phyloP scores from a whole-genome alignment of 2,113 vertebrate genomes.

The Seriola aureovittata region DNA sequence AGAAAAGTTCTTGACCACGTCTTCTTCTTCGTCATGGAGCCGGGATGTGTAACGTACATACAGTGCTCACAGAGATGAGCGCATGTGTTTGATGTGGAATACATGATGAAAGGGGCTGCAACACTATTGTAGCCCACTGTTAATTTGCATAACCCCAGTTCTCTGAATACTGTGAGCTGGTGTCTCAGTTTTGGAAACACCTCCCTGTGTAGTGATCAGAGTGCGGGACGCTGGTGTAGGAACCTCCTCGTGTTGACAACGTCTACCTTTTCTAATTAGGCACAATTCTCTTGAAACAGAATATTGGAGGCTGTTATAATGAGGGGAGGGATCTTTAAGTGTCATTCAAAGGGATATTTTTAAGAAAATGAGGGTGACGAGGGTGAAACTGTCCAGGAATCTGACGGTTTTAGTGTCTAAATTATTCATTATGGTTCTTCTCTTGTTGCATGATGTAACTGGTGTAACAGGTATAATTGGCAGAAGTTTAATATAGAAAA shows the following conservation, averaged over 20 bases:
- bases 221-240: neutral
- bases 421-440: constrained; percentile 2
- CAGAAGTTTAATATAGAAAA: too few species aligned
- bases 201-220: constrained; percentile 43
- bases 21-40: neutral
- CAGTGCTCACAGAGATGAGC: constrained; percentile 23
- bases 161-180: neutral
- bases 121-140: neutral
- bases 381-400: constrained; percentile 12
- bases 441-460: neutral
- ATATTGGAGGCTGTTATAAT: constrained; percentile 29
- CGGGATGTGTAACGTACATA: neutral
- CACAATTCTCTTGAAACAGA: constrained; percentile 30
- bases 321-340: constrained; percentile 10
- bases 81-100: constrained; percentile 21
- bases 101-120: constrained; percentile 58
- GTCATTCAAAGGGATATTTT: neutral
- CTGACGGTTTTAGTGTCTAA: neutral
- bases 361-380: neutral
- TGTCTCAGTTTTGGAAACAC: neutral
- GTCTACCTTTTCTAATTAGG: constrained; percentile 29
- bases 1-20: neutral
- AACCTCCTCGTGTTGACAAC: constrained; percentile 4
- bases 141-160: constrained; percentile 43
- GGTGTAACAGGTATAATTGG: too few species aligned